Conservation (phyloP, 2,113 vertebrate species). For the Lagopus leucura region DNA sequence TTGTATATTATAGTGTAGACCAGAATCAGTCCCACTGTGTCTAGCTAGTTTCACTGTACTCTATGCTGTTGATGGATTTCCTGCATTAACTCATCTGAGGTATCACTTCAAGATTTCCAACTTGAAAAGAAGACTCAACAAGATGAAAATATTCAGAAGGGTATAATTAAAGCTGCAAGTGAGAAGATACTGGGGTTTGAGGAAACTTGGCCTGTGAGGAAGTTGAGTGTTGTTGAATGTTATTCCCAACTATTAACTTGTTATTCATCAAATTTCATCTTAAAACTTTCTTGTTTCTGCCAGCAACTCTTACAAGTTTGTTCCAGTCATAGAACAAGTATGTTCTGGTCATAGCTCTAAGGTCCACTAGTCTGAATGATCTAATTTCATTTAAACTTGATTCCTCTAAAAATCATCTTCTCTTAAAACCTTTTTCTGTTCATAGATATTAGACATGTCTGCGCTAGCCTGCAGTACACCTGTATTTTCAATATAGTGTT, state of each 20-base stretch:
- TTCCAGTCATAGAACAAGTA: neutral
- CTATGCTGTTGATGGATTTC: neutral
- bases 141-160: neutral
- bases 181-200: neutral
- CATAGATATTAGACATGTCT: neutral
- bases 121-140: neutral
- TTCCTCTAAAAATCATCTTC: neutral
- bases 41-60: neutral
- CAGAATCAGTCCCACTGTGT: neutral
- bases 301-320: neutral
- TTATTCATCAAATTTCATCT: neutral
- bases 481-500: neutral
- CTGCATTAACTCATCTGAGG: neutral
- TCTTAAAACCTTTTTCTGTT: neutral
- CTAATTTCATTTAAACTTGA: neutral
- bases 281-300: neutral
- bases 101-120: neutral
- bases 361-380: neutral
- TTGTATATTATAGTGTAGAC: neutral
- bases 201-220: neutral
- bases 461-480: neutral
- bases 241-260: neutral
- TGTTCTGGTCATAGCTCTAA: neutral
- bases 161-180: neutral
- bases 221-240: neutral